phyloP scores from a whole-genome alignment of 2,888 invertebrate genomes.

The Hesperia comma region DNA sequence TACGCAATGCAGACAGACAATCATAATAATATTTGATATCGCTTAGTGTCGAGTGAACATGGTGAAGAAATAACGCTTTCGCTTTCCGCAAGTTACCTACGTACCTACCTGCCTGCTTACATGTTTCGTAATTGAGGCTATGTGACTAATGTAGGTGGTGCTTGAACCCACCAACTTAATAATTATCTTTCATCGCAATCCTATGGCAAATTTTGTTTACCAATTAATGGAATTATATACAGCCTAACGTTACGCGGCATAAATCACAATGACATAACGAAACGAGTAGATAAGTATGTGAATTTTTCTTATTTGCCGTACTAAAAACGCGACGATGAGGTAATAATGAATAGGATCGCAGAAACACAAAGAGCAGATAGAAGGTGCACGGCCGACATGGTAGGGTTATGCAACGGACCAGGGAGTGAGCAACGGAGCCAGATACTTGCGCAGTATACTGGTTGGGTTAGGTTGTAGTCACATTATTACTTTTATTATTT shows the following conservation, averaged over 20 bases:
- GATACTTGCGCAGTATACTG: slow-evolving; percentile 55
- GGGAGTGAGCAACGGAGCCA: slow-evolving; percentile 56
- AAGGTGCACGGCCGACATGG: slow-evolving; percentile 46
- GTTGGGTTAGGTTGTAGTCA: slow-evolving; percentile 40
- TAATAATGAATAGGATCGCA: slow-evolving; percentile 59
- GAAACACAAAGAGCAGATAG: slow-evolving; percentile 43
- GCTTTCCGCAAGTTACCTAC: slow-evolving; percentile 76
- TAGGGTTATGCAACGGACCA: slow-evolving; percentile 61
- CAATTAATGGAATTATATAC: too few relatives aligned
- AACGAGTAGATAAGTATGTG: background rate
- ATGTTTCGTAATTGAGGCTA: slow-evolving; percentile 80
- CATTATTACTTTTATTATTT: slow-evolving; percentile 41
- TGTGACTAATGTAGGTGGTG: slow-evolving; percentile 64
- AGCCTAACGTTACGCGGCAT: too few relatives aligned
- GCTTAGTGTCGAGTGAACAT: slow-evolving; percentile 59
- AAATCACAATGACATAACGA: background rate
- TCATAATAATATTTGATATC: slow-evolving; percentile 37
- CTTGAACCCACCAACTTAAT: slow-evolving; percentile 57
- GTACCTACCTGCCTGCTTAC: slow-evolving; percentile 60
- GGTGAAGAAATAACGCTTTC: slow-evolving; percentile 81
- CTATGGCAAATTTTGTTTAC: slow-evolving; percentile 2
- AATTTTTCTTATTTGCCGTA: slow-evolving; percentile 20
- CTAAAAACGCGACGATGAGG: slow-evolving; percentile 48
- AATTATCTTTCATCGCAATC: slow-evolving; percentile 44
- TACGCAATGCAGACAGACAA: slow-evolving; percentile 34